Percentiles rank a stretch among this genome's conserved stretches.
Conservation (phyloP, 2,888 invertebrate genomes). For the Syrphus vitripennis region DNA sequence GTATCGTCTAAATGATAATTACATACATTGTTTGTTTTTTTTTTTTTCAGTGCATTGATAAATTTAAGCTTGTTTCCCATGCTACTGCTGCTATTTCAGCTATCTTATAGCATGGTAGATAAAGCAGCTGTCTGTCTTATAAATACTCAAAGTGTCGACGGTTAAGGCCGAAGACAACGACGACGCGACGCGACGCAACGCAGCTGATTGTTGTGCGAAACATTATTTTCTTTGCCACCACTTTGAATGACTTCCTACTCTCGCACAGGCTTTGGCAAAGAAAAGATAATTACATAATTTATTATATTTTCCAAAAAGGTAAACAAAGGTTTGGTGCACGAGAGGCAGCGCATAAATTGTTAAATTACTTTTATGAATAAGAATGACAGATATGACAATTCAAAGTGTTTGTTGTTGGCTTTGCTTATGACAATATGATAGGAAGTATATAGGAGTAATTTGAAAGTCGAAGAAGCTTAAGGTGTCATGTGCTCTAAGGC, state of each 20-base stretch:
- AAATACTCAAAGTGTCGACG: constrained; percentile 24
- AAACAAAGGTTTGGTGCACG: neutral
- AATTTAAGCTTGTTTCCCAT: neutral
- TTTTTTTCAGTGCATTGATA: neutral
- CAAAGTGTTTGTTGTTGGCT: constrained; percentile 11
- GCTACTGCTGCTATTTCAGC: neutral
- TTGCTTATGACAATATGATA: neutral
- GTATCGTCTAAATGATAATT: too few species aligned
- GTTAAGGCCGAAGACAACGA: neutral
- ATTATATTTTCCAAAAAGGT: constrained; percentile 29
- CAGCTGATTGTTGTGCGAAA: constrained; percentile 38
- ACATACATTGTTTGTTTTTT: too few species aligned
- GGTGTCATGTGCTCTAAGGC: neutral
- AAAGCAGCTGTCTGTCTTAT: constrained; percentile 33
- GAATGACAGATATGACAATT: constrained; percentile 57
- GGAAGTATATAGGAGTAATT: constrained; percentile 17
- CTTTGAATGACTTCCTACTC: neutral
- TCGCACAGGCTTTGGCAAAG: neutral
- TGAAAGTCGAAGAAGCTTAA: constrained; percentile 36
- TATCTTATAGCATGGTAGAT: neutral
- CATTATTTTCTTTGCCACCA: constrained; percentile 8
- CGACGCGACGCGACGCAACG: neutral
- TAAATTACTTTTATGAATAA: constrained; percentile 56
- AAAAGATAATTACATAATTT: constrained; percentile 60
- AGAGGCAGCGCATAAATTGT: constrained; percentile 36